Evolutionary conservation across 37 sponge, comb jelly and placozoan genomes (phyloP).

Genomic region (Petrosia ficiformis): DNA sequence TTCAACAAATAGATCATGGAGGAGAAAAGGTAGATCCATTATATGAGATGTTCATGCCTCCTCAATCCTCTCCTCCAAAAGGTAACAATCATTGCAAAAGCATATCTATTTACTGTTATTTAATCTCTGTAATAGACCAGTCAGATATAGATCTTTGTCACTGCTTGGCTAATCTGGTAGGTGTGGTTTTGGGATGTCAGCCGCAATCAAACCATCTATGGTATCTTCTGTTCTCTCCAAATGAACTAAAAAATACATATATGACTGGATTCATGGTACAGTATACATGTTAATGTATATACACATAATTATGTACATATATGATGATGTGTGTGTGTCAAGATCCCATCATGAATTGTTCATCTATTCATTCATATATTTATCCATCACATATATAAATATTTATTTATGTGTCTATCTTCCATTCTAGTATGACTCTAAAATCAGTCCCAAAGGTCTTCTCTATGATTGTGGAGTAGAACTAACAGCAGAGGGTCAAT

Average conservation of each 20-base stretch:
- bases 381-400: no score
- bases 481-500: conserved; percentile 76
- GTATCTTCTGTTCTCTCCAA: conserved; percentile 60
- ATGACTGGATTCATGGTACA: conserved; percentile 82
- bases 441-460: conserved; percentile 46
- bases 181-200: conserved; percentile 66
- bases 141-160: conserved; percentile 68
- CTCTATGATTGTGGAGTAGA: conserved; percentile 76
- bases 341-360: no score
- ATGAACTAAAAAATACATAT: conserved; percentile 53
- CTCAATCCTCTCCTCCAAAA: no score
- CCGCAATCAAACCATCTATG: conserved; percentile 69
- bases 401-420: no score
- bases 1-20: neutral
- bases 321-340: no score
- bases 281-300: no score
- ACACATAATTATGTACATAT: no score
- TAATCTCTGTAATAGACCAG: conserved; percentile 62
- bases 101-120: neutral
- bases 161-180: conserved; percentile 69
- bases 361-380: no score
- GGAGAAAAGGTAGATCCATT: conserved; percentile 45
- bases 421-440: conserved; percentile 44
- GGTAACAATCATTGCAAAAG: neutral
- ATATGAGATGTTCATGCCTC: conserved; percentile 47